Conservation (phyloP, 2,888 invertebrate species). For the Oxyscelio sp. region DNA sequence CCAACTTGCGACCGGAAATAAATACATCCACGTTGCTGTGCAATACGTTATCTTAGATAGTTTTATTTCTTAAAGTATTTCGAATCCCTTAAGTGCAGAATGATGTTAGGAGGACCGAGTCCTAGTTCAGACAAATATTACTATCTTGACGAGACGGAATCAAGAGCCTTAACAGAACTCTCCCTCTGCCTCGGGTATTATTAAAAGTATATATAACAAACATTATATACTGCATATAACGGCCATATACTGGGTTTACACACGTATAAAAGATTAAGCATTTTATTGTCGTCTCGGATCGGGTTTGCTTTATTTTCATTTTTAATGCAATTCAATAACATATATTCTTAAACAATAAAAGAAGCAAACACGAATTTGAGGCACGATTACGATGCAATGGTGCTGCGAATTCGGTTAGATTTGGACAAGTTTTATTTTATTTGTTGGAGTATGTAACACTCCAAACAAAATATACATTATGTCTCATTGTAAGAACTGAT, state of each 20-base stretch:
- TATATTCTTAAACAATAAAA: too few relatives aligned
- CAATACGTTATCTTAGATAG: conserved; percentile 30
- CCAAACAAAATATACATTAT: too few relatives aligned
- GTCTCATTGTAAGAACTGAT: too few relatives aligned
- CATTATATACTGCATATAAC: neutral
- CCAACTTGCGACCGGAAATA: conserved; percentile 61
- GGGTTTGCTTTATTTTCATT: neutral
- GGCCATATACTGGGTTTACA: neutral
- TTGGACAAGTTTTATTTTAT: too few relatives aligned
- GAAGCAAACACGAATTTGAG: too few relatives aligned
- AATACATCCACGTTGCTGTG: conserved; percentile 43
- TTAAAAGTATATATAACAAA: conserved; percentile 7
- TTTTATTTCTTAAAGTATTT: conserved; percentile 51
- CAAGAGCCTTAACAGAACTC: conserved; percentile 5
- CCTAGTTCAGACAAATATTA: conserved; percentile 44
- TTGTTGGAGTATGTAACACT: too few relatives aligned
- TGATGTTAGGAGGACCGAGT: conserved; percentile 35
- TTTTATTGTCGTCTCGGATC: neutral
- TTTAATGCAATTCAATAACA: neutral
- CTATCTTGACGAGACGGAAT: conserved; percentile 33
- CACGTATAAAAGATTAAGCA: conserved; percentile 1
- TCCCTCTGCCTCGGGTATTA: conserved; percentile 5
- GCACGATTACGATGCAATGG: too few relatives aligned
- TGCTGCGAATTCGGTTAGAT: too few relatives aligned
- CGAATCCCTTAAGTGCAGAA: conserved; percentile 59